These are phyloP conservation scores for Xenentodon cancila DNA, from an alignment of 2,797 vertebrate genomes.

Conservation along the genomic window DNA sequence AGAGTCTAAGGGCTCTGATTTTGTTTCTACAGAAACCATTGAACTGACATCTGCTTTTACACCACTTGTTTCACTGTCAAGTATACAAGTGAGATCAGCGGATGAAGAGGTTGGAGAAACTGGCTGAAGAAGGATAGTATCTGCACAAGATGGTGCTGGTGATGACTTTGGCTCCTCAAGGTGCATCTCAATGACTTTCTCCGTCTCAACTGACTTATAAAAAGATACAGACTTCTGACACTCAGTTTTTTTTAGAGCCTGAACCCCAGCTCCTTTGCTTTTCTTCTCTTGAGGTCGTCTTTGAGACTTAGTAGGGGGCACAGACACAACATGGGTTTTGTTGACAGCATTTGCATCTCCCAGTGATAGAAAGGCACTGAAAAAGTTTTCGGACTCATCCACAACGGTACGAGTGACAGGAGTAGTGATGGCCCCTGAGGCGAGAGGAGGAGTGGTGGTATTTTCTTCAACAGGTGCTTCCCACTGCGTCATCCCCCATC, in stretches of 20 bases:
- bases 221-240: slow-evolving; percentile 49
- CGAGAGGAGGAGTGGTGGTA: slow-evolving; percentile 75
- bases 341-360: slow-evolving; percentile 83
- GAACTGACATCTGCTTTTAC: slow-evolving; percentile 39
- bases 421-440: slow-evolving; percentile 94
- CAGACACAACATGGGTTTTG: slow-evolving; percentile 89
- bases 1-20: slow-evolving; percentile 44
- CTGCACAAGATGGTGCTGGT: slow-evolving; percentile 33
- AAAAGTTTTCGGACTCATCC: slow-evolving; percentile 96
- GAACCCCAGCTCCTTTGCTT: slow-evolving; percentile 41
- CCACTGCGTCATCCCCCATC: slow-evolving; percentile 96
- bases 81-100: slow-evolving; percentile 34
- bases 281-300: slow-evolving; percentile 85
- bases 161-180: slow-evolving; percentile 52
- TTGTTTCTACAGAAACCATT: slow-evolving; percentile 31
- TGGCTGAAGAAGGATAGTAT: slow-evolving; percentile 55
- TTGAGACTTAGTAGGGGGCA: slow-evolving; percentile 90
- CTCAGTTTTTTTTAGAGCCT: slow-evolving; percentile 45
- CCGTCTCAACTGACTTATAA: slow-evolving; percentile 50
- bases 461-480: slow-evolving; percentile 83
- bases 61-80: slow-evolving; percentile 28
- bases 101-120: slow-evolving; percentile 58
- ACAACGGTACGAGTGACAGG: slow-evolving; percentile 94
- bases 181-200: slow-evolving; percentile 48
- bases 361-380: slow-evolving; percentile 92